Conservation (phyloP, 2,797 vertebrate species). For the Crypturellus tataupa region DNA sequence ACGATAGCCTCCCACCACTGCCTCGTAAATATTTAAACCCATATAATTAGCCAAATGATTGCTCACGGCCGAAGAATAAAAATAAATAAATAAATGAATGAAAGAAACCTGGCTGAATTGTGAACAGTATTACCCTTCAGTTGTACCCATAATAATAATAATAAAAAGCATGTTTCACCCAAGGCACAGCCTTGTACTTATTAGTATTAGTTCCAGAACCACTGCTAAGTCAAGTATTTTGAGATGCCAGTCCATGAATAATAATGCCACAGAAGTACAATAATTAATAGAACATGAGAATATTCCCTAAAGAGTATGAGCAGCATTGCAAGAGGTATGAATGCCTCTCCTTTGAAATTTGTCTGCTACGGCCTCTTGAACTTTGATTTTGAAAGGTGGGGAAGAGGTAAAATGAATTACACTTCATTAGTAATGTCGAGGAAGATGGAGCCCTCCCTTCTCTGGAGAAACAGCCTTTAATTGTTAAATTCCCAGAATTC, state of each 20-base stretch:
- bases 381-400: slow-evolving; percentile 79
- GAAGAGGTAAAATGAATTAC: slow-evolving; percentile 74
- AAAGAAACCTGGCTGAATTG: neutral
- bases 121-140: neutral
- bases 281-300: slow-evolving; percentile 82
- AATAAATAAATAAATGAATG: too few relatives aligned
- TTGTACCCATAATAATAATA: slow-evolving; percentile 23
- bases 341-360: slow-evolving; percentile 73
- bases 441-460: slow-evolving; percentile 51
- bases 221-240: slow-evolving; percentile 80
- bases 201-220: slow-evolving; percentile 80
- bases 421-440: slow-evolving; percentile 73
- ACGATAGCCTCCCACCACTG: accelerated
- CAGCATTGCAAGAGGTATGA: slow-evolving; percentile 50
- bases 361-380: slow-evolving; percentile 76
- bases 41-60: neutral
- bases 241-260: slow-evolving; percentile 77
- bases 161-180: neutral
- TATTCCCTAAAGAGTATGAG: slow-evolving; percentile 76
- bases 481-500: slow-evolving; percentile 72
- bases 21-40: neutral
- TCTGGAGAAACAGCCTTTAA: slow-evolving; percentile 64
- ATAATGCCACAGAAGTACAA: slow-evolving; percentile 75
- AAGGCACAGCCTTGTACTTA: slow-evolving; percentile 62
- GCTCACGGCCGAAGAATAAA: neutral